Evolutionary conservation across 1,140 invertebrate genomes (phyloP).

Genomic region (Ostrea denselamellosa): DNA sequence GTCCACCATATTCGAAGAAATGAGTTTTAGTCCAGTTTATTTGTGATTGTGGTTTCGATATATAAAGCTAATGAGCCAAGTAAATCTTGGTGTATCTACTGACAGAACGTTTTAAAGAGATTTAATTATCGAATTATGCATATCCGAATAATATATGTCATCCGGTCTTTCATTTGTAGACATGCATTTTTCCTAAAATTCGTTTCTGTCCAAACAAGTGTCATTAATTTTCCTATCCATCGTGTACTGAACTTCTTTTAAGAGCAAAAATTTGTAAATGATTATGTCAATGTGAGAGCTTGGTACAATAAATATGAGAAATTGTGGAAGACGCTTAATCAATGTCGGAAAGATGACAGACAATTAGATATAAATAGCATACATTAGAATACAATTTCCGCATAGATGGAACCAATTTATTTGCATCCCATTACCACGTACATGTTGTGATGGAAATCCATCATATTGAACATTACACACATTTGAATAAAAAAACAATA

Average conservation of each 20-base stretch:
- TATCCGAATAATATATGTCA: not conserved
- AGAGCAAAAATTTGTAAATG: not conserved
- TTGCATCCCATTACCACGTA: conserved; percentile 10
- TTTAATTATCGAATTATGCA: not conserved
- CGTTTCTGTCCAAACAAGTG: not conserved
- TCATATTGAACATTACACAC: not conserved
- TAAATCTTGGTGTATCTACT: not conserved
- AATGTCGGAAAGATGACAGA: conserved; percentile 20
- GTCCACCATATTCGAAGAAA: not conserved
- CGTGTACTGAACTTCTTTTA: not conserved
- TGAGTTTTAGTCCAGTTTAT: not conserved
- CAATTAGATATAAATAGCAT: conserved; percentile 20
- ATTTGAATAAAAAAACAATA: too few species aligned
- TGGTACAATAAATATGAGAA: conserved; percentile 26
- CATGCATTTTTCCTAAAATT: not conserved
- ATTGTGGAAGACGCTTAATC: conserved; percentile 13
- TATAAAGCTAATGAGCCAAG: not conserved
- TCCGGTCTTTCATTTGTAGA: not conserved
- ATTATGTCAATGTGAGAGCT: conserved; percentile 6
- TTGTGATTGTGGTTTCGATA: not conserved
- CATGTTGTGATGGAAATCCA: not conserved
- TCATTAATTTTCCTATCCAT: not conserved
- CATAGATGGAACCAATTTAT: conserved; percentile 25
- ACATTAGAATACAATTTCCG: conserved; percentile 31
- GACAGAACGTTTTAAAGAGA: not conserved